These are phyloP conservation scores for Ariolimax columbianus DNA, from an alignment of 2,888 invertebrate genomes.

Conservation along the genomic window DNA sequence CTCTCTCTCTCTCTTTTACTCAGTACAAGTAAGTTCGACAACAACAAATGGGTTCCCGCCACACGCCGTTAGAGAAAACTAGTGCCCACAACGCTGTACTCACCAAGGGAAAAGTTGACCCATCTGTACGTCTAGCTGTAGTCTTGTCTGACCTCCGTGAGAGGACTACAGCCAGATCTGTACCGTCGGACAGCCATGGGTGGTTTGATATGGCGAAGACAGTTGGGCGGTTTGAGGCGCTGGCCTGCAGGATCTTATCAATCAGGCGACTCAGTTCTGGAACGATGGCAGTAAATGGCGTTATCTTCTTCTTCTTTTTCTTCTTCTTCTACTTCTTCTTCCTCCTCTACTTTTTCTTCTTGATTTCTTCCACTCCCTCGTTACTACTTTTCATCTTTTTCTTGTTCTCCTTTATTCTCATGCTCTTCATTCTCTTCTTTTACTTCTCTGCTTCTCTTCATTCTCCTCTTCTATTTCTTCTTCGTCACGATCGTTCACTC, in stretches of 20 bases:
- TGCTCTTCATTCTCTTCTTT: no score
- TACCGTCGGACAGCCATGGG: constrained; percentile 37
- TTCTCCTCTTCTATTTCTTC: no score
- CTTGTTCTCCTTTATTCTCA: no score
- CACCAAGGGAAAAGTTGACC: constrained; percentile 42
- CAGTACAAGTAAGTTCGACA: no score
- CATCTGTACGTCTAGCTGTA: constrained; percentile 28
- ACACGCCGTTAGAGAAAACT: no score
- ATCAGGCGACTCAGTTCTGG: constrained; percentile 32
- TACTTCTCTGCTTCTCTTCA: no score
- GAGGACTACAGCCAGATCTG: not conserved
- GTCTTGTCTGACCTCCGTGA: not conserved
- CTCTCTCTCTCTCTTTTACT: no score
- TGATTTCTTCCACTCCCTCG: no score
- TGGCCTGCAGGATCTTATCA: constrained; percentile 37
- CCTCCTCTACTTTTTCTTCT: not conserved
- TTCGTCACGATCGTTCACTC: no score
- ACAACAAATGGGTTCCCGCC: no score
- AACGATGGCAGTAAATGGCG: not conserved
- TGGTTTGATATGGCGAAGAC: constrained; percentile 26
- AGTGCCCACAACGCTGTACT: not conserved
- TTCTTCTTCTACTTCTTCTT: not conserved
- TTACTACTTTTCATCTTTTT: no score
- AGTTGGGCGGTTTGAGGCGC: constrained; percentile 10
- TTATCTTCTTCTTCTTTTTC: not conserved